These are phyloP conservation scores for Otus sunia DNA, from an alignment of 2,113 vertebrate genomes.

Conservation along the genomic window DNA sequence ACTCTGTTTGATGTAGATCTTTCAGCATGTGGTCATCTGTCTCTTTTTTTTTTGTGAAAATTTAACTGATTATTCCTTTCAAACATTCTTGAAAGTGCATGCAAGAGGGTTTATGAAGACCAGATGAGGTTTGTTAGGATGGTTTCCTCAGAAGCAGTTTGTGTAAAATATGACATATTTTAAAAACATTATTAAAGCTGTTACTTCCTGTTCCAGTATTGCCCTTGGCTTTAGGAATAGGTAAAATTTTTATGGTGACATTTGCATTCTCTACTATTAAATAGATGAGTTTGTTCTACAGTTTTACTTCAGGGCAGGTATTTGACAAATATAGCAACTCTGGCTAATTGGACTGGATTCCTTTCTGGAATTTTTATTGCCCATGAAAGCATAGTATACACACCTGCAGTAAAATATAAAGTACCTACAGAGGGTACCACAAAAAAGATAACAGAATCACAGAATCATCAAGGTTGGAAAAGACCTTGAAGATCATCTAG, in stretches of 20 bases:
- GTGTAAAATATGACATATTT: neutral
- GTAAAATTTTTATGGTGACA: conserved; percentile 6
- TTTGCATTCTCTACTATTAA: conserved; percentile 22
- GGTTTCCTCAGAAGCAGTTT: conserved; percentile 24
- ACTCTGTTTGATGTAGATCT: neutral
- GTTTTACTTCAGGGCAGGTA: conserved; percentile 16
- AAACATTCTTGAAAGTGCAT: neutral
- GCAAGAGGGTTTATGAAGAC: neutral
- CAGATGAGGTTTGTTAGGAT: neutral
- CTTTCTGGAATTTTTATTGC: neutral
- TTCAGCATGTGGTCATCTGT: neutral
- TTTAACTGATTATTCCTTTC: neutral
- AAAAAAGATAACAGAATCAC: neutral
- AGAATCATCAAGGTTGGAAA: no score
- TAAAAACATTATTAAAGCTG: neutral
- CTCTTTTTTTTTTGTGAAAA: neutral
- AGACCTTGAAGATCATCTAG: no score
- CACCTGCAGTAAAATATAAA: neutral
- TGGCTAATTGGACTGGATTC: neutral
- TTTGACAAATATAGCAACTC: neutral
- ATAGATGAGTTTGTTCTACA: neutral
- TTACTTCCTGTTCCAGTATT: neutral
- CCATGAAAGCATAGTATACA: neutral
- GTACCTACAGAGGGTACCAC: neutral
- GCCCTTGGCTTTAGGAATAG: neutral